Evolutionary conservation across 2,113 vertebrate species (phyloP).

Genomic region (Amblyornis subalaris): DNA sequence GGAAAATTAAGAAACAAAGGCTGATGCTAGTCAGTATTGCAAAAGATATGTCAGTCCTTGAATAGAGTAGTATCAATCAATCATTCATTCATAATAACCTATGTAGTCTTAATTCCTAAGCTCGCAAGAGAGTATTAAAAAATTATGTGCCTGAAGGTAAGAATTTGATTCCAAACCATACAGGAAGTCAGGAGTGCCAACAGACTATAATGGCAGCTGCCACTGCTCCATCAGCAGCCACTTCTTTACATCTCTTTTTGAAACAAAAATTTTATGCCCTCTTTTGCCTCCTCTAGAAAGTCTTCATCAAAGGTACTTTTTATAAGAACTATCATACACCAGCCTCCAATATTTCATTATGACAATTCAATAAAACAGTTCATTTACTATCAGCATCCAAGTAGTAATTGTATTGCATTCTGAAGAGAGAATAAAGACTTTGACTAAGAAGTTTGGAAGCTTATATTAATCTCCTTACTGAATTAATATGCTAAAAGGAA

Average conservation of each 20-base stretch:
- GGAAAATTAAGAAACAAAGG: neutral
- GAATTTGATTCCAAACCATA: neutral
- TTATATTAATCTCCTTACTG: slow-evolving; percentile 49
- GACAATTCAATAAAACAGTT: slow-evolving; percentile 14
- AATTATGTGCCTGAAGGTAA: neutral
- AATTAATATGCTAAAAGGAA: slow-evolving; percentile 35
- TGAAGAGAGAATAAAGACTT: slow-evolving; percentile 27
- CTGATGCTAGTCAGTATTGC: neutral
- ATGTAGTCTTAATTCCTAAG: neutral
- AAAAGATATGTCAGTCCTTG: neutral
- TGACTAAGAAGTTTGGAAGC: slow-evolving; percentile 24
- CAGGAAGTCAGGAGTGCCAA: neutral
- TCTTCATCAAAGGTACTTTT: neutral
- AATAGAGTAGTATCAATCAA: neutral
- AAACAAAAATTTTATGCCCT: neutral
- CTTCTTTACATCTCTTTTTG: neutral
- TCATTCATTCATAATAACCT: neutral
- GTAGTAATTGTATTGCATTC: slow-evolving; percentile 8
- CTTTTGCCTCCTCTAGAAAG: neutral
- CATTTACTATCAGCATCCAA: neutral
- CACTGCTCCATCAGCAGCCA: neutral
- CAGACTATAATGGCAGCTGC: neutral
- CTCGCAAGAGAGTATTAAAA: neutral
- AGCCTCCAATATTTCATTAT: neutral
- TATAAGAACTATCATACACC: neutral